Percentiles rank a stretch among this genome's conserved stretches.
Conservation (phyloP, 2,888 invertebrate genomes). For the Acleris cristana region DNA sequence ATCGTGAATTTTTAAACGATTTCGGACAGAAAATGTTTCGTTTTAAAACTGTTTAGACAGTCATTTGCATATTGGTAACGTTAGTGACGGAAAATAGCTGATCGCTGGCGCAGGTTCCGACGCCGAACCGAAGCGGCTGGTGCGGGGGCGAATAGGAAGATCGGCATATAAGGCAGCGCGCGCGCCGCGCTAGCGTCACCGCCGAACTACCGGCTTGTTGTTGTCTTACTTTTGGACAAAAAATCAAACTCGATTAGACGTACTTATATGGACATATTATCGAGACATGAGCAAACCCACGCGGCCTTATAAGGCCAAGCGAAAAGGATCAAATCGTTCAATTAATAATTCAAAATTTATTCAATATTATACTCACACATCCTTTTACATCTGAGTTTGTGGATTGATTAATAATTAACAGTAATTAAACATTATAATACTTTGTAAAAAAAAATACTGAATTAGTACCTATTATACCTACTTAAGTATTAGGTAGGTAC, state of each 20-base stretch:
- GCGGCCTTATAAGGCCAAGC: conserved; percentile 43
- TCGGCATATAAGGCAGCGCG: conserved; percentile 71
- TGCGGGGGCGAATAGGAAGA: conserved; percentile 82
- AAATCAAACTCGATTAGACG: conserved; percentile 57
- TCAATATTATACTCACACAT: conserved; percentile 23
- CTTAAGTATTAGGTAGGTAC: too few relatives aligned
- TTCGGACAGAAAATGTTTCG: neutral
- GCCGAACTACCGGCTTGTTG: conserved; percentile 58
- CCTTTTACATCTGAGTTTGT: conserved; percentile 18
- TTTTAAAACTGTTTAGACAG: conserved; percentile 10
- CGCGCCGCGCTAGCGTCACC: conserved; percentile 71
- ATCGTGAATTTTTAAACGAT: too few relatives aligned
- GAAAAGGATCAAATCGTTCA: conserved; percentile 11
- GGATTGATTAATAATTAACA: too few relatives aligned
- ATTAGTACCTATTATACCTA: too few relatives aligned
- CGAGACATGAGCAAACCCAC: conserved; percentile 61
- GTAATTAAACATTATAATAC: too few relatives aligned
- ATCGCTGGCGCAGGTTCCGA: conserved; percentile 54
- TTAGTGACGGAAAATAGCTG: conserved; percentile 58
- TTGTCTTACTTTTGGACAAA: conserved; percentile 65
- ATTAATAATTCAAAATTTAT: conserved; percentile 26
- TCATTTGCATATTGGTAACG: conserved; percentile 64
- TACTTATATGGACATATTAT: conserved; percentile 75
- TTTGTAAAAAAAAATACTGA: too few relatives aligned
- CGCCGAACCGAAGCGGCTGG: conserved; percentile 44